Evolutionary conservation across 2,797 vertebrate species (phyloP).

Genomic region (Threskiornis aethiopicus): DNA sequence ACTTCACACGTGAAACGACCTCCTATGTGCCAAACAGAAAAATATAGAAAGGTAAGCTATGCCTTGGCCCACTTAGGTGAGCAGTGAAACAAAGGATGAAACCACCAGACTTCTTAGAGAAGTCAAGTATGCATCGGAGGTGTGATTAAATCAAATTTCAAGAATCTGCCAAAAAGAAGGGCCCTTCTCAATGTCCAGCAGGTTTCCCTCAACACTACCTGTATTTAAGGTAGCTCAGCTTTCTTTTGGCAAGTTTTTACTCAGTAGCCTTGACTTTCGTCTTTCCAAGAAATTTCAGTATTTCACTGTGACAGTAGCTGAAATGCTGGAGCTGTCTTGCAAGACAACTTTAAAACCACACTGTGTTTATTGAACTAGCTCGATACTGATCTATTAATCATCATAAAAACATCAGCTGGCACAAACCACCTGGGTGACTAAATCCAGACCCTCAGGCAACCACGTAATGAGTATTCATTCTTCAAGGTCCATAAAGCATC

Average conservation of each 20-base stretch:
- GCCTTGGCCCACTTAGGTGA: background rate
- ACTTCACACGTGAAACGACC: background rate
- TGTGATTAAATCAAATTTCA: background rate
- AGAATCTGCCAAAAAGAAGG: background rate
- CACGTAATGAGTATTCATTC: constrained; percentile 13
- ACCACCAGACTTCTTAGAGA: background rate
- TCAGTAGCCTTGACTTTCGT: background rate
- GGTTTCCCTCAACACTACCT: background rate
- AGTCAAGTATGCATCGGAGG: background rate
- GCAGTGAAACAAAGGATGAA: background rate
- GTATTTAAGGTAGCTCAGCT: background rate
- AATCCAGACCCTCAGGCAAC: constrained; percentile 23
- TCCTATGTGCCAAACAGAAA: rapidly evolving
- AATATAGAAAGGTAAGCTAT: background rate
- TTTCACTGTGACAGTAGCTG: background rate
- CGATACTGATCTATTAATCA: background rate
- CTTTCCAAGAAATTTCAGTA: background rate
- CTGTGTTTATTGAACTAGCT: background rate
- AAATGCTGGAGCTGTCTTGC: background rate
- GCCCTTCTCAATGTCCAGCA: background rate
- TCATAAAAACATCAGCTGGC: background rate
- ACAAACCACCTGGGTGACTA: background rate
- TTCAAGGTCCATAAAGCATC: background rate
- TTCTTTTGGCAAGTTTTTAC: background rate
- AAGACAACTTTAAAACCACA: background rate